phyloP scores from a whole-genome alignment of 2,113 vertebrate genomes.

The Corythaixoides concolor region DNA sequence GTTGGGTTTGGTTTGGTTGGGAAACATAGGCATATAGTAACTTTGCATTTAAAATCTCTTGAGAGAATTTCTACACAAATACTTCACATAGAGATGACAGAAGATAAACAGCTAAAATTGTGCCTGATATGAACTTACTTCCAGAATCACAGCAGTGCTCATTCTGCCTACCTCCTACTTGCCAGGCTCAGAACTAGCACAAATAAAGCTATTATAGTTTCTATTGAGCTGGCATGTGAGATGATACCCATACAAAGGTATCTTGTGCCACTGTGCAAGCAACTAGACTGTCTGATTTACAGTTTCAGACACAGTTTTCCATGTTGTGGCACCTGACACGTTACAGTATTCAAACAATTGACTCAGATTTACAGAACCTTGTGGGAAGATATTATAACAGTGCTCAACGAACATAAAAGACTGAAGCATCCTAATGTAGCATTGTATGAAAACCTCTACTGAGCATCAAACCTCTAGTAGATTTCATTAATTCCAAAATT shows the following conservation, averaged over 20 bases:
- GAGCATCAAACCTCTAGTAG: not conserved
- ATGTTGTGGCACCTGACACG: not conserved
- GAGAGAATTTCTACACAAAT: not conserved
- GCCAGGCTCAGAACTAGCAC: not conserved
- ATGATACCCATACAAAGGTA: not conserved
- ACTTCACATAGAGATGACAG: not conserved
- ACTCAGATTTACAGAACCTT: not conserved
- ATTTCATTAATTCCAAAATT: not conserved
- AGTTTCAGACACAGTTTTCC: not conserved
- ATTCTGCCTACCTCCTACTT: not conserved
- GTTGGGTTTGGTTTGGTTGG: rapidly evolving
- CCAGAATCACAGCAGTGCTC: not conserved
- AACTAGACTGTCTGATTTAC: not conserved
- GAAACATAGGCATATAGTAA: not conserved
- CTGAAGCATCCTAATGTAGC: not conserved
- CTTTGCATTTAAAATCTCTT: not conserved
- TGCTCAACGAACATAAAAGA: not conserved
- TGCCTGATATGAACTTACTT: not conserved
- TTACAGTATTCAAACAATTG: not conserved
- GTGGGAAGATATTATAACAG: not conserved
- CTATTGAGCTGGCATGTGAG: not conserved
- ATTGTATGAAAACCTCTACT: not conserved
- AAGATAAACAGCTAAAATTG: not conserved
- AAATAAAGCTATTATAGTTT: not conserved
- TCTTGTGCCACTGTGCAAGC: not conserved